These are phyloP conservation scores for Raja brachyura DNA, from an alignment of 2,113 vertebrate genomes.

Conservation along the genomic window DNA sequence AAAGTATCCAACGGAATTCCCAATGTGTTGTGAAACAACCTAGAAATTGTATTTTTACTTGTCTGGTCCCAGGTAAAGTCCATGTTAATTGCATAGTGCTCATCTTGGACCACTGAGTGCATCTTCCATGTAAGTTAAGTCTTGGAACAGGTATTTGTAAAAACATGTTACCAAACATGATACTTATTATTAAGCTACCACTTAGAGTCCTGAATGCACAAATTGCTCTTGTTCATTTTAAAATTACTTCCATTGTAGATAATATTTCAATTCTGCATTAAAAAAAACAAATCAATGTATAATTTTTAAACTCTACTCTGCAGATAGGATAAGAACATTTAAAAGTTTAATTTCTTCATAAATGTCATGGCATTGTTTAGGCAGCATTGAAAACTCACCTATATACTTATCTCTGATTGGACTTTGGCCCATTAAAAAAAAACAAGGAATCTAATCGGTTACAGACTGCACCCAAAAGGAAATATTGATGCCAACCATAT, in stretches of 20 bases:
- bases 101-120: too few relatives aligned
- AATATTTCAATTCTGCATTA: not conserved
- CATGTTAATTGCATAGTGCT: too few relatives aligned
- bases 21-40: too few relatives aligned
- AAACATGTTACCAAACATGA: not conserved
- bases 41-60: too few relatives aligned
- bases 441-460: not conserved
- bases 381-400: not conserved
- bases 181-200: not conserved
- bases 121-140: not conserved
- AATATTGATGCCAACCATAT: not conserved
- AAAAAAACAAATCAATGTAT: not conserved
- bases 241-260: not conserved
- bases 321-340: not conserved
- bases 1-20: too few relatives aligned
- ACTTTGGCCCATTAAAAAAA: not conserved
- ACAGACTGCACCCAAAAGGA: not conserved
- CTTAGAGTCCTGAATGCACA: not conserved
- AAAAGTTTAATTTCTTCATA: not conserved
- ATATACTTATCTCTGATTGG: not conserved
- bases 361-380: not conserved
- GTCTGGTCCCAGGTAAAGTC: too few relatives aligned
- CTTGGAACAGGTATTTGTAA: not conserved
- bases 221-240: not conserved
- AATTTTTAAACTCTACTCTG: not conserved